Evolutionary conservation across 2,113 vertebrate genomes (phyloP), one percentile per base, ranked within the genome.

Genomic region (Sturnus vulgaris): DNA sequence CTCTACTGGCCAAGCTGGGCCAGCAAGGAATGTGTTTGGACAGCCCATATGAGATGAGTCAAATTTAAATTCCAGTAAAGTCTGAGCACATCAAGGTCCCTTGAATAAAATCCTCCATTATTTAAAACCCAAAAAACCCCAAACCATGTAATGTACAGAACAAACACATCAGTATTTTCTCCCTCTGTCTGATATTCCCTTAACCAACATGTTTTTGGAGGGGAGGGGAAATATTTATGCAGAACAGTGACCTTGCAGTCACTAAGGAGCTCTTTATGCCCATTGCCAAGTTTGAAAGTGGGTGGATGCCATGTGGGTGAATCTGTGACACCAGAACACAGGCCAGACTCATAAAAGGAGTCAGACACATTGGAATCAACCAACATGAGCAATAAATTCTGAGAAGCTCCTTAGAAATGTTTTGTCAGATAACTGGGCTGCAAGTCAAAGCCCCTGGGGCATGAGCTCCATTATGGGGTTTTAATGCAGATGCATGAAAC

Each of bases 391-490:
- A 78, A 52, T 9, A 66, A 30, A 77, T 69, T 70, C 81, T 15
- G 35, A n/a, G 31, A 77, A 59, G 23, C 40, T 72, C 11, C 77
- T 66, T 23, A 7, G 40, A 88, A 68, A 15, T 52, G 35, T 60
- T 69, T 21, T 71, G n/a, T 46, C 15, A 23, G 59, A 13, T 71
- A 28, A 64, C 72, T 49, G 68, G 76, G 77, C 91, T 90, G 72
- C 55, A 23, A 50, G 52, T 85, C 91, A 86, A 76, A 83, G 61
- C 37, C 77, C 81, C 25, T 3, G 27, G 73, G 56, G n/a, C 44
- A 33, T 2, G 65, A 85, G 82, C 46, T 63, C 40, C 0, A 0
- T 17, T 20, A 40, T 0, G 6, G 9, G 33, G 61, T 39, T 59
- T 66, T 39, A 59, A 44, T 61, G 59, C 59, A 72, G 63, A 79